Base-by-base conservation (phyloP, 92 coral and sea anemone genomes). In the Phenganax subtilis region DNA sequence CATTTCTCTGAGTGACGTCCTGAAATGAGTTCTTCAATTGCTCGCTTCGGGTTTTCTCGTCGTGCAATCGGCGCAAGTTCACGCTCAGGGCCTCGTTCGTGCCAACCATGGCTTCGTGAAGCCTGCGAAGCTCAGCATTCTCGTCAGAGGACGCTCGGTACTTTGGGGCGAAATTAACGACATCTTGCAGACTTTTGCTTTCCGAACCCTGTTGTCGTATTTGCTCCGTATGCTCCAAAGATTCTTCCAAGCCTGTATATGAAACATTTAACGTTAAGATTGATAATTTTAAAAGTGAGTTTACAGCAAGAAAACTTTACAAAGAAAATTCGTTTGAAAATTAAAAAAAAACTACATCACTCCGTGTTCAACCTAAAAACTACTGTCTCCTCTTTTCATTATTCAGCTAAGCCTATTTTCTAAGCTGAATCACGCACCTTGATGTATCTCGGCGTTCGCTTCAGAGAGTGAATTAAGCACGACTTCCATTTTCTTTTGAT, bases 401-500 rank as follows among this genome's bases (percentile, higher is more conserved):
- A 37, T 37, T 37, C 47, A 37, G 47, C 47, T 37, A 37, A 37
- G 5, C 47, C 47, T 37, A 37, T 2, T 37, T 37, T 37, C 47
- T 1, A 37, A 37, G 67, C 67, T 28, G 25, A 61, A 61, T 15
- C 67, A 64, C 70, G 3, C 27, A 64, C 69, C 74, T 79, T 64
- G 73, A 62, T 64, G 55, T 9, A 79, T 60, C 53, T 79, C 83
- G 27, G 83, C 83, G 83, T 62, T 79, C 0, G 62, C 83, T 17
- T 63, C 83, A 16, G 83, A 79, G 62, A 79, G 68, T n/a, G 83
- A 79, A 25, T 68, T 79, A 51, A 79, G 83, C 44, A 68, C 78
- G 3, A 75, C 47, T 10, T 77, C 81, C 56, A 86, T 61, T 51
- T 83, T 78, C 72, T 88, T 83, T 17, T 87, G 86, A 58, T 90